A percentile compares a stretch with the other conserved stretches of the same genome.
Evolutionary conservation across 1,140 invertebrate genomes (phyloP).

Genomic region (Drosophila mojavensis): DNA sequence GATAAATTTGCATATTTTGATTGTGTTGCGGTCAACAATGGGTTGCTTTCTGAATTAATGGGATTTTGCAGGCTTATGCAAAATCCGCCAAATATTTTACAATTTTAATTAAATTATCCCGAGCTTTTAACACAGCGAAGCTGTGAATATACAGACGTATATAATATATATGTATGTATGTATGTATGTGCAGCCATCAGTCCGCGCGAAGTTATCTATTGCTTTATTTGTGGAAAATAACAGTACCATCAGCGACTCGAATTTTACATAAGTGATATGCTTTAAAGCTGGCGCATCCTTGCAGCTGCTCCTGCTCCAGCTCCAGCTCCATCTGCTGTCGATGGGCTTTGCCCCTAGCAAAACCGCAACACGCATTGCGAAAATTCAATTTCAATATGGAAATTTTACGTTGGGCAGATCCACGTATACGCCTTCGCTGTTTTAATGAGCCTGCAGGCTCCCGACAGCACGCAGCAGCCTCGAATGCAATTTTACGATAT

Average conservation of each 20-base stretch:
- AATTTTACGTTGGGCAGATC: constrained; percentile 47
- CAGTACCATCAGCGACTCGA: constrained; percentile 36
- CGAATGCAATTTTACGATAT: constrained; percentile 42
- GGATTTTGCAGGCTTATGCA: constrained; percentile 78
- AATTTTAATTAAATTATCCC: constrained; percentile 81
- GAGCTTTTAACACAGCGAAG: constrained; percentile 56
- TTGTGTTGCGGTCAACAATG: constrained; percentile 82
- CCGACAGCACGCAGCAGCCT: constrained; percentile 1
- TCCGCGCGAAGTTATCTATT: constrained; percentile 17
- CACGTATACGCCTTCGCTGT: constrained; percentile 6
- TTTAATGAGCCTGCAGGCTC: constrained; percentile 59
- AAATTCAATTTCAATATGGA: constrained; percentile 80
- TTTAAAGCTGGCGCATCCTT: constrained; percentile 45
- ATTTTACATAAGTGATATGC: constrained; percentile 15
- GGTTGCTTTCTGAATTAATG: constrained; percentile 82
- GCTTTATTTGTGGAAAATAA: constrained; percentile 20
- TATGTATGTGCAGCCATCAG: not conserved
- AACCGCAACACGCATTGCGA: constrained; percentile 63
- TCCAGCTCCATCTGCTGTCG: not conserved
- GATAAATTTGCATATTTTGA: constrained; percentile 84
- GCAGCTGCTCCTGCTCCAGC: constrained; percentile 11
- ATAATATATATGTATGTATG: constrained; percentile 2
- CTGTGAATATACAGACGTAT: constrained; percentile 33
- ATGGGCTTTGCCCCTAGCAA: constrained; percentile 15
- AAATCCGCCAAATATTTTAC: constrained; percentile 81